A percentile compares a stretch with the other conserved stretches of the same genome.
Evolutionary conservation across 1,140 invertebrate genomes (phyloP).

Genomic region (Temnothorax longispinosus): DNA sequence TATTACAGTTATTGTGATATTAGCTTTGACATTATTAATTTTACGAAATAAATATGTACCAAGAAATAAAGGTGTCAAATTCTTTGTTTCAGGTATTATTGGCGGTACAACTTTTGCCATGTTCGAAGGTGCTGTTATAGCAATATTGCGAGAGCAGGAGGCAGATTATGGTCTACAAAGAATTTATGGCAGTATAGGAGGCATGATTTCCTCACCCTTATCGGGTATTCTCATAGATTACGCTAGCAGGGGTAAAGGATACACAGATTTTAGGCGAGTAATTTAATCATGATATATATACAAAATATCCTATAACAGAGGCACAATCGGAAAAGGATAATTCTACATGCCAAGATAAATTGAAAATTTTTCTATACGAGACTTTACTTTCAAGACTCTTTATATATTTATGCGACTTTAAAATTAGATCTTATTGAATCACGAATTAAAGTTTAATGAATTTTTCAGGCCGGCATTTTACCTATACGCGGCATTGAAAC

Average conservation of each 20-base stretch:
- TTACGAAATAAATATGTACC: not conserved
- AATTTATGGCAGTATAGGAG: conserved; percentile 92
- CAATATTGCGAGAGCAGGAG: conserved; percentile 91
- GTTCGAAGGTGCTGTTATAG: conserved; percentile 94
- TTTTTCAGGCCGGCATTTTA: conserved; percentile 92
- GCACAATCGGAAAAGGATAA: not conserved
- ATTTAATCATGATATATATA: not conserved
- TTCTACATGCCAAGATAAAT: not conserved
- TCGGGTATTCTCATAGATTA: conserved; percentile 92
- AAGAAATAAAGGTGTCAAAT: not conserved
- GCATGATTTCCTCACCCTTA: conserved; percentile 92
- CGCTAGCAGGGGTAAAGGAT: conserved; percentile 87
- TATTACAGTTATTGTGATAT: not conserved
- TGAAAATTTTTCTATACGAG: not conserved
- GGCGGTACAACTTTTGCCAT: conserved; percentile 92
- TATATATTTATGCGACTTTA: not conserved
- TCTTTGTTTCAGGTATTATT: conserved; percentile 84
- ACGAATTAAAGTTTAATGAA: conserved; percentile 5
- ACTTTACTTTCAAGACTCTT: not conserved
- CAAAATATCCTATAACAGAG: not conserved
- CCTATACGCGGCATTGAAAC: conserved; percentile 91
- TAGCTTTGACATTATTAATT: not conserved
- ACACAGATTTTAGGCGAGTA: conserved; percentile 90
- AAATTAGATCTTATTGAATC: not conserved
- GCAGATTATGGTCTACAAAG: conserved; percentile 93